Evolutionary conservation across 2,797 vertebrate species (phyloP).

Genomic region (Pithecia hirsuta): DNA sequence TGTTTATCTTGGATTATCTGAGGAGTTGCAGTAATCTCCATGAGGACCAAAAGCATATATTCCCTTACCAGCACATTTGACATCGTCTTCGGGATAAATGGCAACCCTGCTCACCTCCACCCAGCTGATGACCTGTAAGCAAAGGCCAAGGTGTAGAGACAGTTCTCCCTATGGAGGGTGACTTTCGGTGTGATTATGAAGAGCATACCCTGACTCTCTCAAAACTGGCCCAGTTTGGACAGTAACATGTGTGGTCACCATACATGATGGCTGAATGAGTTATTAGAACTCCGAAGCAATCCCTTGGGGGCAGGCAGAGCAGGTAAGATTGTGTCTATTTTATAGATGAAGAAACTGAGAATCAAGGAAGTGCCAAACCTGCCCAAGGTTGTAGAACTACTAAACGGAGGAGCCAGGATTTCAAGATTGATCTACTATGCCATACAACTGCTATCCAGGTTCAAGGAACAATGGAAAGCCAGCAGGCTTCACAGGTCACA

Average conservation of each 20-base stretch:
- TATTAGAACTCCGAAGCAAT: background rate
- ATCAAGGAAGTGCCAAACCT: background rate
- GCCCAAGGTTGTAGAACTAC: background rate
- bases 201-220: background rate
- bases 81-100: background rate
- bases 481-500: background rate
- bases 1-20: conserved; percentile 28
- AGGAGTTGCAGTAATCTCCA: conserved; percentile 13
- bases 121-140: background rate
- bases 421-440: background rate
- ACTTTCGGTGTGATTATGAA: background rate
- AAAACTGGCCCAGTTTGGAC: background rate
- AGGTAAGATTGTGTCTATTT: background rate
- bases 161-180: background rate
- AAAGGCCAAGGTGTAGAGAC: background rate
- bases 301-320: background rate
- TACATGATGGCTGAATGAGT: background rate
- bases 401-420: background rate
- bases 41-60: background rate
- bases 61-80: background rate
- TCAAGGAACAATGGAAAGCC: background rate
- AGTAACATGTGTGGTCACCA: background rate
- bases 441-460: background rate
- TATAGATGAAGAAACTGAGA: background rate
- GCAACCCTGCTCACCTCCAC: background rate